Base-by-base conservation (phyloP, 1,140 invertebrate species). In the Drosophila gunungcola region DNA sequence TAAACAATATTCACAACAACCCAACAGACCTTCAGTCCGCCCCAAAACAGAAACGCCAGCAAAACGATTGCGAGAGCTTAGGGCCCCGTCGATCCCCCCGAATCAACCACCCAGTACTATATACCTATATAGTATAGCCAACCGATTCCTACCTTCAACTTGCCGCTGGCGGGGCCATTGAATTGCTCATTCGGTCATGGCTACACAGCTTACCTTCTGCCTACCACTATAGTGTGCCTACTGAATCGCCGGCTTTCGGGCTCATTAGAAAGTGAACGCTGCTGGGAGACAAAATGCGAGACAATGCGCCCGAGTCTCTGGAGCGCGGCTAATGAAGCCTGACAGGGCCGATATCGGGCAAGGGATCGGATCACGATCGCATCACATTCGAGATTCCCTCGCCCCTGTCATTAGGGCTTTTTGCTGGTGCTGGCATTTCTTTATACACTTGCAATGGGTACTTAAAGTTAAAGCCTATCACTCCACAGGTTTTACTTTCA, bases 181-280 rank as follows among this genome's bases (percentile, higher is more conserved):
- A 68, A 62, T 69, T 51, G 73, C 81, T 85, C 84, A 88, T 80
- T 85, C 83, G 83, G 79, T 88, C 83, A 88, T 88, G 84, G 83
- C 84, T 89, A 58, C 55, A 68, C 58, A 42, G 61, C 52, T 72
- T 73, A 48, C 54, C 56, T 56, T 60, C 46, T 49, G 13, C 29
- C 39, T 42, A 43, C 29, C 60, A 42, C 25, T 13, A 55, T 36
- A 25, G 10, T 53, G 55, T 78, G 65, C 43, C 70, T 67, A 62
- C 73, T 46, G 67, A 53, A 57, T 41, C 53, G 34, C 67, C 63
- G 62, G 60, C 65, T 60, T 51, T 68, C 54, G 73, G 75, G 54
- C 73, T 88, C 70, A 88, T 86, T 86, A 86, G 82, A 86, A 86
- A 86, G 82, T 86, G 82, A 88, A 86, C 78, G 78, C 51, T 48